phyloP scores from a whole-genome alignment of 1,140 invertebrate genomes.

The Papilio glaucus region DNA sequence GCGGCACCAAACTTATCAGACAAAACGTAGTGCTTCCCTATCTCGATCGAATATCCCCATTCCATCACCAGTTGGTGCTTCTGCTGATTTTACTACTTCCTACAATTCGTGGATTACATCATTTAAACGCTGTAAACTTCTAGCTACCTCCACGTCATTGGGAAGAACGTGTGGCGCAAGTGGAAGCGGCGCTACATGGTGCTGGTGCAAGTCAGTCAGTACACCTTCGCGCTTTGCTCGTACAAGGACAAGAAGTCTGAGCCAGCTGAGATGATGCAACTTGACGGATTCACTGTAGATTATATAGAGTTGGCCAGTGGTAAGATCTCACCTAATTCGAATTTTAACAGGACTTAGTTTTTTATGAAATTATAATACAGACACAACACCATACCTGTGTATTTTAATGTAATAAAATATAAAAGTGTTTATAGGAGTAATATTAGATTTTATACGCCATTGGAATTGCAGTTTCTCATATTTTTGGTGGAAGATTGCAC shows the following conservation, averaged over 20 bases:
- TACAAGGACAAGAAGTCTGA: constrained; percentile 99
- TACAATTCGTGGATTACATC: neutral
- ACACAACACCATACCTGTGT: too few relatives aligned
- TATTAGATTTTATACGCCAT: too few relatives aligned
- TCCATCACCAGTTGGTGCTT: neutral
- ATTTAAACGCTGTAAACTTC: constrained; percentile 51
- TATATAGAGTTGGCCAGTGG: constrained; percentile 97
- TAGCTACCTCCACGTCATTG: constrained; percentile 96
- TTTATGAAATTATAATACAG: too few relatives aligned
- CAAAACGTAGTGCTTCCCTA: too few relatives aligned
- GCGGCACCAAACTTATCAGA: too few relatives aligned
- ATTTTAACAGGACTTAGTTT: too few relatives aligned
- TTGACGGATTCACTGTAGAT: constrained; percentile 99
- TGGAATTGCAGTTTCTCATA: too few relatives aligned
- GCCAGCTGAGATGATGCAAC: constrained; percentile 99
- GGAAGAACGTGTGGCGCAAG: constrained; percentile 99
- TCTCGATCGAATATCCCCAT: too few relatives aligned
- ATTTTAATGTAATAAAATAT: too few relatives aligned
- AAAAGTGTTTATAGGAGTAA: too few relatives aligned
- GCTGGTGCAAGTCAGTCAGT: constrained; percentile 99
- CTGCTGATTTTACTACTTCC: neutral
- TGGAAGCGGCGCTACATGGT: constrained; percentile 99
- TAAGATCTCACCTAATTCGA: constrained; percentile 67
- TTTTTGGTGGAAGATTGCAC: too few relatives aligned
- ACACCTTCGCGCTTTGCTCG: constrained; percentile 99